Base-by-base conservation (phyloP, 1,140 invertebrate species). In the Diorhabda sublineata region DNA sequence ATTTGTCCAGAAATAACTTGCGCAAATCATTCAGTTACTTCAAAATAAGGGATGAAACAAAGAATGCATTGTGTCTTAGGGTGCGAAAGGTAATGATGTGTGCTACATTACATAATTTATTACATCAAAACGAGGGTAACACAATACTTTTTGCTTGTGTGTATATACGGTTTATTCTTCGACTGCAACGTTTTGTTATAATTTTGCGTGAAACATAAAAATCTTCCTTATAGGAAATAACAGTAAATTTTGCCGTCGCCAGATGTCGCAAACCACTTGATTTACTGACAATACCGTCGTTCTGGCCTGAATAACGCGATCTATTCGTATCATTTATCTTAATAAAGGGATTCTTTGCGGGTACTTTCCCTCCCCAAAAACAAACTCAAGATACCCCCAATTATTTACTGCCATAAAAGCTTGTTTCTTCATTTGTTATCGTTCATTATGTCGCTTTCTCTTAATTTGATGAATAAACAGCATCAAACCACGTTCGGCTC, bases 371-470 rank as follows among this genome's bases (percentile, higher is more conserved):
- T 57, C 47, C 56, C 43, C 26, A 42, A 68, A 26, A 62, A 58
- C 67, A 47, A 56, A 58, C 59, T 57, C 60, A 45, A 56, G 60
- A 68, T 52, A 68, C 9, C 60, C 67, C 67, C 67, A 68, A 68
- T 68, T 68, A 68, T 68, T 68, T 68, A 68, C 67, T 63, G 67
- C 45, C 67, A 68, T 68, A 68, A 68, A 68, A 68, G 67, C 67
- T 68, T 68, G 67, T 68, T 68, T 68, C 67, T 68, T 68, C 67
- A 68, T 68, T 68, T 68, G 67, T 68, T 68, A 63, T 62, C 67
- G 44, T 60, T 62, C 7, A 68, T 68, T 68, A 9, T 57, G 59
- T 42, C 66, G 42, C 58, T 66, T 62, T 44, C 67, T n/a, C 59
- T 68, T 68, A 68, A 68, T 68, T 62, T 68, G 59, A 68, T 68